Evolutionary conservation across 2,888 invertebrate species (phyloP).

Genomic region (Ectemnius lituratus): DNA sequence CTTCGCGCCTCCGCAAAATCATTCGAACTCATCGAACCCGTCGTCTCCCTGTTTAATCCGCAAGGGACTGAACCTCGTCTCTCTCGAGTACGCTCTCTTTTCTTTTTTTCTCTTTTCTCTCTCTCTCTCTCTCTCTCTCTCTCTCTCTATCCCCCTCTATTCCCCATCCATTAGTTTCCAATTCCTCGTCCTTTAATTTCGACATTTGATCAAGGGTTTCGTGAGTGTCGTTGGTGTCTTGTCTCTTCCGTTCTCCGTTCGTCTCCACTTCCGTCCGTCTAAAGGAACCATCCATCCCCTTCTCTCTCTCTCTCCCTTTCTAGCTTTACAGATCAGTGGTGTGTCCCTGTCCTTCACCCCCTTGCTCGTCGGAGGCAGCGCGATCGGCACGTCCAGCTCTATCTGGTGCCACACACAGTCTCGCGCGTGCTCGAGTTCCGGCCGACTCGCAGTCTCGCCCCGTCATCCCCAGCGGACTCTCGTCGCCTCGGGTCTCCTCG

Average conservation of each 20-base stretch:
- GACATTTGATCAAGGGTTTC: not conserved
- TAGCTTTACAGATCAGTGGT: not conserved
- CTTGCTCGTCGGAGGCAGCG: slow-evolving; percentile 5
- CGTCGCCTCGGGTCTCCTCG: not conserved
- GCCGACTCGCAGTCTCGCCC: not conserved
- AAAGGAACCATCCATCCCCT: not conserved
- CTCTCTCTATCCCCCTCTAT: slow-evolving; percentile 14
- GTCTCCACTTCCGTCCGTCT: not conserved
- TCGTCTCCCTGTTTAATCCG: slow-evolving; percentile 22
- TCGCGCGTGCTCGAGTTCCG: slow-evolving; percentile 21
- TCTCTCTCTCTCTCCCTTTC: slow-evolving; percentile 19
- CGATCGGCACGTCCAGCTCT: slow-evolving; percentile 14
- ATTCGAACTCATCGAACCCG: slow-evolving; percentile 17
- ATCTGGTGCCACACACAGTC: not conserved
- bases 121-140: slow-evolving; percentile 14
- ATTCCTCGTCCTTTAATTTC: not conserved
- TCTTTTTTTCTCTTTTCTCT: slow-evolving; percentile 4
- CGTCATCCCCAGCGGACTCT: slow-evolving; percentile 5
- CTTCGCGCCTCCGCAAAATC: slow-evolving; percentile 54
- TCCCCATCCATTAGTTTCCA: not conserved
- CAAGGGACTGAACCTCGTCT: slow-evolving; percentile 26
- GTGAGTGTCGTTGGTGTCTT: not conserved
- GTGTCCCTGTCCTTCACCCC: slow-evolving; percentile 1
- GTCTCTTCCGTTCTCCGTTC: not conserved
- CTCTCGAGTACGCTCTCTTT: slow-evolving; percentile 12